phyloP scores from a whole-genome alignment of 1,140 invertebrate species.

The Notospermus geniculatus region DNA sequence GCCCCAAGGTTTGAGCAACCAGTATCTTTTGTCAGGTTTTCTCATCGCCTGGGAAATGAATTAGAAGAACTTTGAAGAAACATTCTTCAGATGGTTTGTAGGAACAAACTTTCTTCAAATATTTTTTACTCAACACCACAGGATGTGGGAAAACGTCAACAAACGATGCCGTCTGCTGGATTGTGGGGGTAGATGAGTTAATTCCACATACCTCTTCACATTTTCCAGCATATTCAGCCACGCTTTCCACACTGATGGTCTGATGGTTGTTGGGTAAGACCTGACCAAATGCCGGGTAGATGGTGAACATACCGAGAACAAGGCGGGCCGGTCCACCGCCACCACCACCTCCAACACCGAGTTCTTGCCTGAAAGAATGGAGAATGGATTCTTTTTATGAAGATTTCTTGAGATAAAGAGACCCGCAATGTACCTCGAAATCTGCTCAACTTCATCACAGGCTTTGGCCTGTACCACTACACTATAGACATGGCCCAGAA shows the following conservation, averaged over 20 bases:
- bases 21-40: background rate
- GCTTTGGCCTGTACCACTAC: no score
- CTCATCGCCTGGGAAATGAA: background rate
- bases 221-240: slow-evolving; percentile 43
- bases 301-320: slow-evolving; percentile 48
- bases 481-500: no score
- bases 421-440: background rate
- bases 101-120: no score
- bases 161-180: no score
- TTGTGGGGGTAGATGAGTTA: no score
- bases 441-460: background rate
- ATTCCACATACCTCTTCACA: slow-evolving; percentile 48
- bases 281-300: slow-evolving; percentile 53
- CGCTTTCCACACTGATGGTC: slow-evolving; percentile 52
- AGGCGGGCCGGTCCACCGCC: slow-evolving; percentile 40
- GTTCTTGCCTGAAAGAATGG: slow-evolving; percentile 41
- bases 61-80: no score
- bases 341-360: slow-evolving; percentile 24
- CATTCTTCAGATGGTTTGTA: no score
- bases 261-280: slow-evolving; percentile 46
- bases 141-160: no score
- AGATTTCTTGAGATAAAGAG: background rate
- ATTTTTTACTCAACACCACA: no score
- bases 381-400: background rate
- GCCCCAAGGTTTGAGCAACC: no score